Evolutionary conservation across 1,140 invertebrate genomes (phyloP), one percentile per base, ranked within the genome.

Genomic region (Dryas iulia): DNA sequence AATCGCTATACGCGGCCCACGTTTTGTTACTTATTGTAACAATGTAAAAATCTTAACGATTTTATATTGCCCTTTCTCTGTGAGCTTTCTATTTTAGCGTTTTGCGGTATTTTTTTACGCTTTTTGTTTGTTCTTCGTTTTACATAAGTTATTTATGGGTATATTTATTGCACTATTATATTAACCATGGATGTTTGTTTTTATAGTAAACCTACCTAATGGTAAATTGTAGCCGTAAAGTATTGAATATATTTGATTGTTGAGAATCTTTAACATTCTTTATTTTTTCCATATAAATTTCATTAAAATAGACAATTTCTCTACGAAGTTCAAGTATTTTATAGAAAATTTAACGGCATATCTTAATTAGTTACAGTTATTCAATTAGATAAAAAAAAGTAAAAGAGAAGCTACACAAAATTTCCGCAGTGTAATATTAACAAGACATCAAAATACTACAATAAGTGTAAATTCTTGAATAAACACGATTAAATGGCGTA

Each of bases 1-100:
- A 79, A 85, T 76, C 63, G 64, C 64, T 66, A 69, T 59, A 75
- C 69, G 67, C 69, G 52, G 68, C 39, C 69, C 68, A 76, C 76
- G 74, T 80, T 78, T 76, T 76, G 73, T 79, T 76, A 78, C 74
- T 77, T 81, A 80, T 76, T 81, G 78, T 79, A 72, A 73, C 76
- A 70, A 81, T 76, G 73, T 77, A 79, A 82, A 84, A 81, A 78
- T 71, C 61, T 75, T 74, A 83, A 75, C 66, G 71, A 78, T 77
- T 79, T 77, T 57, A 62, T 77, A 66, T 72, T 65, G 79, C 81
- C 86, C 83, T 88, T 88, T 88, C 82, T 83, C 81, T 79, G 57
- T 78, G 63, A 75, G 76, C 83, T 86, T 86, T 84, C 80, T 85
- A 85, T 56, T 69, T 67, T 64, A 59, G 14, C 60, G 58, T 62